phyloP scores from a whole-genome alignment of 2,888 invertebrate species.

The Ypsolopha scabrella region DNA sequence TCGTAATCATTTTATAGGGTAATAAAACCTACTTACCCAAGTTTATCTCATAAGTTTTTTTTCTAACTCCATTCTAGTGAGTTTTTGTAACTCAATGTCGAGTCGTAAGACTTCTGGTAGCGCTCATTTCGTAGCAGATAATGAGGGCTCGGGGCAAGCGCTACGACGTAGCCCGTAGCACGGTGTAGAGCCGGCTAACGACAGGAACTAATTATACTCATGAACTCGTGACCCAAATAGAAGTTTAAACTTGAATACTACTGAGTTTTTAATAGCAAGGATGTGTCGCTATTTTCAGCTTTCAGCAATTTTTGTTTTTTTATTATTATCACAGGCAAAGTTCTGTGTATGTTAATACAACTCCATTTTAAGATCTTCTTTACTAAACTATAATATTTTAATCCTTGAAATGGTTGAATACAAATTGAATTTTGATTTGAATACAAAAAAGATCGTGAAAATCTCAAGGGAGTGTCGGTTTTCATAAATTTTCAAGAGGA shows the following conservation, averaged over 20 bases:
- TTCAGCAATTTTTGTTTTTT: too few species aligned
- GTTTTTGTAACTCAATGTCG: neutral
- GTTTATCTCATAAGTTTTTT: neutral
- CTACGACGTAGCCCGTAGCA: conserved; percentile 3
- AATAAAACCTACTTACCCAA: neutral
- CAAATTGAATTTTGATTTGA: too few species aligned
- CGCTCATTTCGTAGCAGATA: neutral
- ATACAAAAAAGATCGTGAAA: too few species aligned
- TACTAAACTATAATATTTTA: too few species aligned
- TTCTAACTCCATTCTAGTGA: neutral
- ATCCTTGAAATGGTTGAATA: too few species aligned
- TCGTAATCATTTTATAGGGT: neutral
- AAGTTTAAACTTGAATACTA: neutral
- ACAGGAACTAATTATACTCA: conserved; percentile 1
- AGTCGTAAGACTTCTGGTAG: conserved; percentile 2
- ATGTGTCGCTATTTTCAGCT: too few species aligned
- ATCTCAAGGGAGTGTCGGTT: too few species aligned
- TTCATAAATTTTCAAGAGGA: too few species aligned
- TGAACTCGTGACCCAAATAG: neutral
- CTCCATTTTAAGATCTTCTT: too few species aligned
- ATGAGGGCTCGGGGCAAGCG: conserved; percentile 7
- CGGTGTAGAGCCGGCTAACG: neutral
- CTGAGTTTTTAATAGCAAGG: too few species aligned
- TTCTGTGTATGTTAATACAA: too few species aligned
- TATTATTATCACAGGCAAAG: too few species aligned